Percentiles rank a stretch among this genome's conserved stretches.
Conservation (phyloP, 2,797 vertebrate species). For the Myripristis murdjan region DNA sequence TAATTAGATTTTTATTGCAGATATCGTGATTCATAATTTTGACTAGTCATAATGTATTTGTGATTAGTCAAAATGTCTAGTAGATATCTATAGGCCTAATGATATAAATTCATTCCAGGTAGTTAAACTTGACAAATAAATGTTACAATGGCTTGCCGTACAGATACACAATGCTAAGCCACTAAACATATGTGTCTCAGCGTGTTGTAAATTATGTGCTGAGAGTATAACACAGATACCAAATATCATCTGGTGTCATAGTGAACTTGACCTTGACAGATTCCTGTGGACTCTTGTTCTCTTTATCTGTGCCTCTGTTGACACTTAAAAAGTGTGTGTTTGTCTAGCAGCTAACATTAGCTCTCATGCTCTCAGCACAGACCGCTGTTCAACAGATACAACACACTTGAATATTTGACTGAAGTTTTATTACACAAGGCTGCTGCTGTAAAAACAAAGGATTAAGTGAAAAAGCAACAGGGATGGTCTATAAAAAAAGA, state of each 20-base stretch:
- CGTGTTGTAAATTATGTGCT: background rate
- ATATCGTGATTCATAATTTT: too few species aligned
- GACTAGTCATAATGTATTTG: too few species aligned
- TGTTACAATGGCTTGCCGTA: too few species aligned
- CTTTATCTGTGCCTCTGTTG: too few species aligned
- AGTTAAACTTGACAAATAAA: too few species aligned
- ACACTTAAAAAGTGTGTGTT: too few species aligned
- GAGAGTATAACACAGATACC: background rate
- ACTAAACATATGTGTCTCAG: background rate
- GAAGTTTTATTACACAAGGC: conserved; percentile 67
- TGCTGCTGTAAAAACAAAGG: conserved; percentile 51
- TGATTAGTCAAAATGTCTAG: too few species aligned
- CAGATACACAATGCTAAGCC: conserved; percentile 13
- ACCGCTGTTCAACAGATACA: conserved; percentile 11
- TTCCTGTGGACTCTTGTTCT: conserved; percentile 25
- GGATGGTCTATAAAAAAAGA: conserved; percentile 51
- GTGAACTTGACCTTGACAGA: background rate
- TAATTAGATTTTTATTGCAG: too few species aligned
- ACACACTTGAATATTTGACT: conserved; percentile 35
- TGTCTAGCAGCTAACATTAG: background rate
- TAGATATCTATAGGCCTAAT: too few species aligned
- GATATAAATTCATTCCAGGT: too few species aligned
- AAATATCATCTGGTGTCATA: conserved; percentile 16
- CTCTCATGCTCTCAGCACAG: conserved; percentile 1
- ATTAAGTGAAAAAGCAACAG: conserved; percentile 27